phyloP scores from a whole-genome alignment of 2,113 vertebrate genomes.

The Cyanoramphus novaezelandiae region DNA sequence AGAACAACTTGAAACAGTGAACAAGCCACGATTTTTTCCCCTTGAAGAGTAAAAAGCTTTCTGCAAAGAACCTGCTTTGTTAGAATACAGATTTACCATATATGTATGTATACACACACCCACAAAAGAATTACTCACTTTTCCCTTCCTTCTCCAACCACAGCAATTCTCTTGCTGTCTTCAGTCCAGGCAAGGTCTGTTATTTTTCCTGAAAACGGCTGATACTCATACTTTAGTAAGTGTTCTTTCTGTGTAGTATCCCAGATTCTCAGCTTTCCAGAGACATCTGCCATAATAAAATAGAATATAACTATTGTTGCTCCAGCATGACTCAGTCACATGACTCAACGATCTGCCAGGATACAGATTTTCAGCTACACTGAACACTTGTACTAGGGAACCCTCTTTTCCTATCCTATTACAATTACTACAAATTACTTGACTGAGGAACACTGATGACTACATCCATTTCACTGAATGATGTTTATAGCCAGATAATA shows the following conservation, averaged over 20 bases:
- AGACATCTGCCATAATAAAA: constrained; percentile 79
- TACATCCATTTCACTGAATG: background rate
- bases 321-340: constrained; percentile 1
- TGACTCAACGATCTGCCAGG: background rate
- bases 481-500: background rate
- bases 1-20: background rate
- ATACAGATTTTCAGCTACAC: background rate
- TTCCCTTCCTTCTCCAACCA: constrained; percentile 92
- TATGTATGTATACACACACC: background rate
- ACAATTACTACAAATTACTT: background rate
- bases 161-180: constrained; percentile 93
- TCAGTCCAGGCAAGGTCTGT: constrained; percentile 97
- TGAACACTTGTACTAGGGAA: background rate
- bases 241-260: constrained; percentile 98
- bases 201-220: constrained; percentile 88
- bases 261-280: constrained; percentile 96
- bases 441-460: background rate
- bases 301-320: constrained; percentile 2
- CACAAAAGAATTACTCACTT: constrained; percentile 80
- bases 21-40: background rate
- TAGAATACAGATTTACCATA: background rate
- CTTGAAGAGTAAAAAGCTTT: background rate
- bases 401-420: background rate
- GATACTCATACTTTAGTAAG: constrained; percentile 94
- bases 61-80: background rate